phyloP scores from a whole-genome alignment of 2,797 vertebrate species.

The Loriculus beryllinus region DNA sequence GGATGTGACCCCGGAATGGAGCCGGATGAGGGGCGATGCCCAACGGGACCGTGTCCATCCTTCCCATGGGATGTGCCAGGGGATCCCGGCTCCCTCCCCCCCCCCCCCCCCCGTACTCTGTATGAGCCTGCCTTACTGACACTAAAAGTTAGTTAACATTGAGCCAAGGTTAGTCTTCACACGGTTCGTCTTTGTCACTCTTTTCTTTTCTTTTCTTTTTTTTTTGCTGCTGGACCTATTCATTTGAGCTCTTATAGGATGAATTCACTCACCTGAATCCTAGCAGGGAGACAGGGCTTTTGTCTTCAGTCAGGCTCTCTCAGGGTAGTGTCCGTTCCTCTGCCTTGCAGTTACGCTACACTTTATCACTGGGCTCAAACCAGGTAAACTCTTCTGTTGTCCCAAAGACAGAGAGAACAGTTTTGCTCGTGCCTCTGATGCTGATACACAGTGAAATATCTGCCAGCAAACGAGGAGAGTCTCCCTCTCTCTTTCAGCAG shows the following conservation, averaged over 20 bases:
- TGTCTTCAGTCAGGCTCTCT: not conserved
- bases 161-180: not conserved
- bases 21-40: no score
- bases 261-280: slow-evolving; percentile 57
- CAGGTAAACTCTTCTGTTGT: slow-evolving; percentile 32
- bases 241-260: not conserved
- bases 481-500: slow-evolving; percentile 14
- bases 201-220: not conserved
- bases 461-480: not conserved
- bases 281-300: not conserved
- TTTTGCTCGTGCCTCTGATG: slow-evolving; percentile 35
- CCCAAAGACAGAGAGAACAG: slow-evolving; percentile 22
- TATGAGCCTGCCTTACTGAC: not conserved
- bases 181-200: not conserved
- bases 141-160: not conserved
- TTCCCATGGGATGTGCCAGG: no score
- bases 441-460: slow-evolving; percentile 18
- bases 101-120: no score
- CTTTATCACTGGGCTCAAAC: slow-evolving; percentile 28
- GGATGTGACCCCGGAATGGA: no score
- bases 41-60: no score
- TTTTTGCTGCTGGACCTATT: not conserved
- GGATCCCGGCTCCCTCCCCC: no score
- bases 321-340: not conserved
- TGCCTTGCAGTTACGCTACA: not conserved